Base-by-base conservation (phyloP, 1,140 invertebrate genomes). In the Conus betulinus region DNA sequence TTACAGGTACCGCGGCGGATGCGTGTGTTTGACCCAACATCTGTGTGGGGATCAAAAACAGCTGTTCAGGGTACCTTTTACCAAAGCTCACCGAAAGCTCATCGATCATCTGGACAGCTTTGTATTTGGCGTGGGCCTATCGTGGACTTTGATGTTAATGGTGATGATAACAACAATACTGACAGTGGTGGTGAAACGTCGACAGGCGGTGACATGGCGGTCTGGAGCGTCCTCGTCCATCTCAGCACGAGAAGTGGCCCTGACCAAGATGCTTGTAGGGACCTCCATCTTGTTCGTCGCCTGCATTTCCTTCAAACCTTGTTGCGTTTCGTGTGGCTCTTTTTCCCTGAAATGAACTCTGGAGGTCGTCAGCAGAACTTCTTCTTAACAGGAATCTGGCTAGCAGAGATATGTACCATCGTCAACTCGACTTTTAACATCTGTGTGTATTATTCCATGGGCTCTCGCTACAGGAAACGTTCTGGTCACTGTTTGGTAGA, bases 211-310 rank as follows among this genome's bases (percentile, higher is more conserved):
- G 74, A 78, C n/a, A n/a, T 25, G 74, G 27, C 74, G 74, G 10
- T 11, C 74, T n/a, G 74, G 10, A 20, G 27, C 10, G 1, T 13
- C 11, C 60, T 13, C 11, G 11, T 13, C 11, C 60, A 39, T 39
- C 39, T 39, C 39, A 39, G 11, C 74, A 25, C 74, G 74, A 25
- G 83, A 84, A 27, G 23, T 57, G 25, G 53, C 83, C 4, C 15
- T 84, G 52, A 84, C 83, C 11, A 55, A 84, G 57, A 84, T 84
- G 83, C 55, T 84, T 13, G 55, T 84, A 7, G 55, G 83, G 17
- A 84, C 15, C n/a, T 84, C 83, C 10, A n/a, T 84, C 7, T 25
- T 84, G 23, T 84, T 84, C 83, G 52, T 25, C 23, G 4, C 57
- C 10, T 57, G 6, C 23, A 39, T 39, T 39, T 39, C 39, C 39